Evolutionary conservation across 2,888 invertebrate genomes (phyloP).

Genomic region (Aleiodes leptofemur): DNA sequence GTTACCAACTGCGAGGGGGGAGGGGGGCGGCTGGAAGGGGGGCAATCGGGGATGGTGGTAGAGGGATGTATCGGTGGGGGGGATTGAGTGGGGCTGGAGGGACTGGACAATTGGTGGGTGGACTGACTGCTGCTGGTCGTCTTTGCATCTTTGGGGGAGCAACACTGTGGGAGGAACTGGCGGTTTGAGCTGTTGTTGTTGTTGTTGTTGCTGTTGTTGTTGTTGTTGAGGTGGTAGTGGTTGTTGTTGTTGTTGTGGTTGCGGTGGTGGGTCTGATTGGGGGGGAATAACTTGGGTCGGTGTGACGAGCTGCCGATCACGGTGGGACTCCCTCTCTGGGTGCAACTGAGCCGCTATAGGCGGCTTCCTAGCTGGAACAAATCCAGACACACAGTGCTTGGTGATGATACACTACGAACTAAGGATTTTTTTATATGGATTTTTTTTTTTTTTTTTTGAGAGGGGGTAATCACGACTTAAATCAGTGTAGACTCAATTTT

Average conservation of each 20-base stretch:
- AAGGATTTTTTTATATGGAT: conserved; percentile 37
- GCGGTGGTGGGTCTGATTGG: conserved; percentile 50
- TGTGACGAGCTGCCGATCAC: conserved; percentile 68
- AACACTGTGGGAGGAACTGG: not conserved
- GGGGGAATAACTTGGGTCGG: conserved; percentile 53
- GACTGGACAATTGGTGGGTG: not conserved
- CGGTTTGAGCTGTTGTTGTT: not conserved
- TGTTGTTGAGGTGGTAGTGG: conserved; percentile 56
- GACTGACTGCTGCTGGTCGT: not conserved
- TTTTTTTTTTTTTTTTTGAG: conserved; percentile 6
- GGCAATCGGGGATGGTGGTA: conserved; percentile 10
- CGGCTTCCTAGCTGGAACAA: conserved; percentile 81
- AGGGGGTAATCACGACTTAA: no score
- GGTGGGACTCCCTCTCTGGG: conserved; percentile 76
- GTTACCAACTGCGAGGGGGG: conserved; percentile 1
- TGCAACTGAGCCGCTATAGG: conserved; percentile 78
- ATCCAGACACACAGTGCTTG: conserved; percentile 74
- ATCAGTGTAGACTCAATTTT: no score
- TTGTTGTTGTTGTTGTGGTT: conserved; percentile 65
- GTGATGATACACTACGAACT: conserved; percentile 69
- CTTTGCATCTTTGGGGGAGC: conserved; percentile 11
- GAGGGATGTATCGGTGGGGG: not conserved
- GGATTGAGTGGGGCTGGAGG: not conserved
- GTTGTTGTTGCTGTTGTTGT: not conserved
- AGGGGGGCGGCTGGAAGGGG: not conserved